Percentiles rank a stretch among this genome's conserved stretches.
phyloP scores from a whole-genome alignment of 2,888 invertebrate genomes.

The Chymomyza fuscimana region DNA sequence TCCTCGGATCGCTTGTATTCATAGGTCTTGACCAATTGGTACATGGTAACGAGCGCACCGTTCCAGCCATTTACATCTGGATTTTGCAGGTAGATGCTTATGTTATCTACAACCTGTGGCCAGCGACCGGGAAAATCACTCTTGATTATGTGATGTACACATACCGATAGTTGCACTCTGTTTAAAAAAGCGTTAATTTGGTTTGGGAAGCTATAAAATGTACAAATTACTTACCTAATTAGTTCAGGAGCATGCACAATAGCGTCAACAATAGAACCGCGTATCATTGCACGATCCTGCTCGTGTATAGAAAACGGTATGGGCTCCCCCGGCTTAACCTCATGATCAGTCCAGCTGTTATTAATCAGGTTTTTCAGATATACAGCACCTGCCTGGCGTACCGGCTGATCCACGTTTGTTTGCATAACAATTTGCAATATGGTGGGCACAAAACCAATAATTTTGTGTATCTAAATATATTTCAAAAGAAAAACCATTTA shows the following conservation, averaged over 20 bases:
- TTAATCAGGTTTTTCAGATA: slow-evolving; percentile 97
- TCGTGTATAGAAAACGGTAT: slow-evolving; percentile 94
- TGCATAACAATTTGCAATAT: slow-evolving; percentile 96
- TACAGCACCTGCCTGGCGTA: slow-evolving; percentile 97
- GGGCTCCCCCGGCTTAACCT: slow-evolving; percentile 86
- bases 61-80: slow-evolving; percentile 93
- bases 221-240: slow-evolving; percentile 82
- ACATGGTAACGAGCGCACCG: slow-evolving; percentile 93
- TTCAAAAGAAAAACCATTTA: neutral
- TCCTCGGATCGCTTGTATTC: slow-evolving; percentile 96
- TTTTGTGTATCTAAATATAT: slow-evolving; percentile 88
- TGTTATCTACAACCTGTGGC: slow-evolving; percentile 97
- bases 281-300: slow-evolving; percentile 95
- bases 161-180: slow-evolving; percentile 94
- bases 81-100: slow-evolving; percentile 94
- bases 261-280: slow-evolving; percentile 97
- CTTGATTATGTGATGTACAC: slow-evolving; percentile 95
- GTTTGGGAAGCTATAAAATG: neutral
- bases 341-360: slow-evolving; percentile 93
- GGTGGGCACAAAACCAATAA: slow-evolving; percentile 97
- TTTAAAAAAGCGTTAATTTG: neutral
- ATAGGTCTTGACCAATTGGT: slow-evolving; percentile 95
- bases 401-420: slow-evolving; percentile 92
- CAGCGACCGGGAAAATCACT: slow-evolving; percentile 97
- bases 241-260: slow-evolving; percentile 95